Base-by-base conservation (phyloP, 2,797 vertebrate genomes). In the Acanthopagrus latus region DNA sequence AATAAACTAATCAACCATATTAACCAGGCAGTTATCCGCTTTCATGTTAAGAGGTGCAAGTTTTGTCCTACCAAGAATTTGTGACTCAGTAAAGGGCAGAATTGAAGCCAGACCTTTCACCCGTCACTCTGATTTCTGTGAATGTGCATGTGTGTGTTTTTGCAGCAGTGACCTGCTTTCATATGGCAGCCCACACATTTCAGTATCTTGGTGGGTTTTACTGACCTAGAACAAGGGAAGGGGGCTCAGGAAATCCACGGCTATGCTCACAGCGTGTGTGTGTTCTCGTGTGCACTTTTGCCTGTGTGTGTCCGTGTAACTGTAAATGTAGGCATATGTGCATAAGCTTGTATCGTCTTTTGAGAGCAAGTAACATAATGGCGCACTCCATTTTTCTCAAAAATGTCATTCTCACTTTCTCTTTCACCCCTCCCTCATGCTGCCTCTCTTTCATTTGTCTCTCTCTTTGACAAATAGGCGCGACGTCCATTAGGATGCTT, bases 401-500 rank as follows among this genome's bases (percentile, higher is more conserved):
- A 81, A 76, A 90, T 86, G 89, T 92, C 91, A 0, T 90, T 92
- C 88, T 93, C 91, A 91, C 93, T 90, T 91, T 89, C 80, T 84
- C 67, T 67, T 76, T 79, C 72, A 60, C 59, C 82, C 56, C 72
- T 76, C 86, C 78, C 58, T 86, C 33, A 0, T 2, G 18, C 66
- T 78, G 81, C 81, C 75, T 73, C 81, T 56, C 91, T 91, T 89
- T 92, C 85, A 88, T 89, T 93, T 92, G 81, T 93, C 88, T 87
- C 79, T 67, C 64, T 79, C 71, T 91, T 78, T 92, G 91, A 90
- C 93, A 92, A 90, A 93, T 94, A 83, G 72, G 70, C 79, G 88
- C 66, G 23, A 64, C 43, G 85, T 92, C 91, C 93, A 95, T 95
- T 94, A 94, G 76, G 83, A 86, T 93, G 91, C 65, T 95, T 93